Conservation (phyloP, 2,113 vertebrate genomes). For the Aptenodytes forsteri region DNA sequence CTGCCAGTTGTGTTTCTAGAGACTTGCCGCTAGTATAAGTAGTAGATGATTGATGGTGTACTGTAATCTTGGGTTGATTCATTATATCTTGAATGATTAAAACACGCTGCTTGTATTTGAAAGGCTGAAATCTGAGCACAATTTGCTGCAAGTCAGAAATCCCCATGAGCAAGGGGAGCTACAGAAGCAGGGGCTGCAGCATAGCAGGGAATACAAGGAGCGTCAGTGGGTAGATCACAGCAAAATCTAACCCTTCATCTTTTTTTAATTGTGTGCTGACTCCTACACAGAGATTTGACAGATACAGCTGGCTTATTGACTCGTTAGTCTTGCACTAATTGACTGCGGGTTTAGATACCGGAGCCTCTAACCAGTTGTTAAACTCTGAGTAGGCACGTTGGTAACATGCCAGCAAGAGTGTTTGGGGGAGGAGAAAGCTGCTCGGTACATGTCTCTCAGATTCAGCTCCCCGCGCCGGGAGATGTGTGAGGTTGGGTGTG, state of each 20-base stretch:
- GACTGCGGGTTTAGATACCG: background rate
- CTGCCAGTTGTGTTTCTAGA: background rate
- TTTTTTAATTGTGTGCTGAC: background rate
- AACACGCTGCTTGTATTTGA: background rate
- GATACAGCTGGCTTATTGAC: background rate
- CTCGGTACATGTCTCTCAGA: background rate
- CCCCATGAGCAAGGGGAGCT: background rate
- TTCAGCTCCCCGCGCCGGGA: background rate
- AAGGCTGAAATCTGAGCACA: background rate
- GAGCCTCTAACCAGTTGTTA: background rate
- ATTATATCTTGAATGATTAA: background rate
- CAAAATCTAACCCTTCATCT: background rate
- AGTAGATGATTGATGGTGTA: background rate
- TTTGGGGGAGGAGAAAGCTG: conserved; percentile 68
- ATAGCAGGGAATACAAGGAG: background rate
- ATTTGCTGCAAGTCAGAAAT: background rate
- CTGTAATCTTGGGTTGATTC: background rate
- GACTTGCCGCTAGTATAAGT: background rate
- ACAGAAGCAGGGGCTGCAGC: background rate
- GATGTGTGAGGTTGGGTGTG: conserved; percentile 43
- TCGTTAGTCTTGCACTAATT: background rate
- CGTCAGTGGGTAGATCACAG: background rate
- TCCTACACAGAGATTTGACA: background rate
- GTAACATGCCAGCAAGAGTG: background rate
- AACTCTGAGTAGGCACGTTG: background rate